Evolutionary conservation across 2,113 vertebrate species (phyloP), one percentile per base, ranked within the genome.

Genomic region (Pollachius pollachius): DNA sequence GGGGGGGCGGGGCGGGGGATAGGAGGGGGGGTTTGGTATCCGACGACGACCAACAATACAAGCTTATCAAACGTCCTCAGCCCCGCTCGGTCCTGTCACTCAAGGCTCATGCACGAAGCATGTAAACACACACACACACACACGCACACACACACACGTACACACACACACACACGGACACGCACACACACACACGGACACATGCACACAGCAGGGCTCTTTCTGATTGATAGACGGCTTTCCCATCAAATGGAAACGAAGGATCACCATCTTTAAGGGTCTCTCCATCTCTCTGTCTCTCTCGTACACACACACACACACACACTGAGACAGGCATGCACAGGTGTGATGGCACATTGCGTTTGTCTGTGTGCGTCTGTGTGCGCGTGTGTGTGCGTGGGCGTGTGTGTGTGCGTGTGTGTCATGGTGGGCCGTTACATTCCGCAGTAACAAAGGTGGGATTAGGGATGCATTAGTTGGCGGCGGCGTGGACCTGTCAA

Each of bases 381-480:
- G 2, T 41, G 71, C 18, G 69, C 15, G 62, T 11, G 65, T 16
- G 68, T 54, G 30, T 13, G 25, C 62, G 74, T 66, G 63, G n/a
- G 41, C 17, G 21, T 5, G 52, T 5, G 12, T n/a, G 2, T 41
- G 71, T 23, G 69, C 15, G 62, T 11, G 67, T 70, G 65, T 70
- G 72, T 70, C 69, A 21, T 11, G 91, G 92, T 90, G 90, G 93
- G 19, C 60, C 15, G 60, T 96, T 56, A 95, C 96, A 96, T 94
- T 97, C 95, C 94, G 88, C 88, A 87, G 17, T 89, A 95, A 99
- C 97, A 99, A 99, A 98, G 93, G 94, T 90, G 84, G 97, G 96
- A 98, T 99, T 99, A 99, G 90, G 90, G 94, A 98, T 97, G 96
- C 96, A 98, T 98, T 99, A 98, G 96, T 94, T 94, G 93, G 91